Evolutionary conservation across 2,888 invertebrate species (phyloP).

Genomic region (Dryobota labecula): DNA sequence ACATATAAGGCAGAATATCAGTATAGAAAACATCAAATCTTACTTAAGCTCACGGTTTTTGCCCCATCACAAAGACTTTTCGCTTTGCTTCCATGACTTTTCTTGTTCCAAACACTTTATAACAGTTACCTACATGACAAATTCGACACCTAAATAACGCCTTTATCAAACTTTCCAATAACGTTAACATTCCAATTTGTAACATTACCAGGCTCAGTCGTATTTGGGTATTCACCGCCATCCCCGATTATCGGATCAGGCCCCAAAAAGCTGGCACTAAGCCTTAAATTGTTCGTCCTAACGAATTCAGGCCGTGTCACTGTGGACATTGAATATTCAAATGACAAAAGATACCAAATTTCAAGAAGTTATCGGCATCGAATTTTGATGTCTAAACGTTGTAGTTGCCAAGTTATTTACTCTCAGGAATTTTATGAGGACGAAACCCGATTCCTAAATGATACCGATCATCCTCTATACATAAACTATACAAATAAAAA

Average conservation of each 20-base stretch:
- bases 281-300: constrained; percentile 55
- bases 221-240: constrained; percentile 55
- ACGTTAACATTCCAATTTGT: constrained; percentile 51
- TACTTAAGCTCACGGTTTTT: too few species aligned
- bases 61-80: neutral
- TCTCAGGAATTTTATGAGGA: neutral
- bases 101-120: neutral
- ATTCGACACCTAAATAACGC: constrained; percentile 18
- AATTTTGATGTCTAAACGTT: constrained; percentile 18
- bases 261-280: constrained; percentile 53
- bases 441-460: neutral
- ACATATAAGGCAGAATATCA: neutral
- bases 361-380: constrained; percentile 15
- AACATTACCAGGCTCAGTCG: constrained; percentile 35
- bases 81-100: neutral
- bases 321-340: constrained; percentile 42
- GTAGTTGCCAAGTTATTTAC: constrained; percentile 19
- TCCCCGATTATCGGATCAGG: constrained; percentile 49
- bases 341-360: constrained; percentile 21
- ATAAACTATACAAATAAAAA: too few species aligned
- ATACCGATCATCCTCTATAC: too few species aligned
- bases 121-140: constrained; percentile 4
- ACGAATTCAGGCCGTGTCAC: constrained; percentile 42
- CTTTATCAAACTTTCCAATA: constrained; percentile 44
- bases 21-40: neutral